phyloP scores from a whole-genome alignment of 2,888 invertebrate species.

The Tigriopus californicus region DNA sequence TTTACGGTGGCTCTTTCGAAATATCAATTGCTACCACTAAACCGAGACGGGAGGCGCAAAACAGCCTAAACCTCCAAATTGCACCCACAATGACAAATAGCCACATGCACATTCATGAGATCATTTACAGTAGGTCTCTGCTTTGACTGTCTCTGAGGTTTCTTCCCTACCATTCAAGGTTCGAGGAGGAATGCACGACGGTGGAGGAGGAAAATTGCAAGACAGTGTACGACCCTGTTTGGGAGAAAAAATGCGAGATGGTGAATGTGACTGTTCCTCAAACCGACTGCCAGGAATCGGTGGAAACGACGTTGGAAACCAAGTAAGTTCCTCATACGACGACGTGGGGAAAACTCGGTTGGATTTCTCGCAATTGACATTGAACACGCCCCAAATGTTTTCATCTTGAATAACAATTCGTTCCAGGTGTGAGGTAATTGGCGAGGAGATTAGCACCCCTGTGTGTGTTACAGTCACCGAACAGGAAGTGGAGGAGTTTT shows the following conservation, averaged over 20 bases:
- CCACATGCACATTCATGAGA: no score
- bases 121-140: no score
- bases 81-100: no score
- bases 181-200: conserved; percentile 3
- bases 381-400: not conserved
- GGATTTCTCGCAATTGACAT: not conserved
- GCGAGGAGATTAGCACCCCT: not conserved
- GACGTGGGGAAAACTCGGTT: not conserved
- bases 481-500: not conserved
- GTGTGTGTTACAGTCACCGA: not conserved
- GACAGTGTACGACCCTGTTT: conserved; percentile 5
- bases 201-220: conserved; percentile 4
- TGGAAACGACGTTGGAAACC: not conserved
- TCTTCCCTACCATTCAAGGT: not conserved
- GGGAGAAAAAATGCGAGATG: conserved; percentile 12
- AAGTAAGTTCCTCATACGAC: not conserved
- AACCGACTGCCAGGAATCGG: not conserved
- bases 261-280: conserved; percentile 11
- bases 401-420: not conserved
- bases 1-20: no score
- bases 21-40: no score
- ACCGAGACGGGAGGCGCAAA: no score
- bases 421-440: not conserved
- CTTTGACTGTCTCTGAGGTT: no score
- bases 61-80: no score